phyloP scores from a whole-genome alignment of 2,888 invertebrate species.

The Calameuta pallipes region DNA sequence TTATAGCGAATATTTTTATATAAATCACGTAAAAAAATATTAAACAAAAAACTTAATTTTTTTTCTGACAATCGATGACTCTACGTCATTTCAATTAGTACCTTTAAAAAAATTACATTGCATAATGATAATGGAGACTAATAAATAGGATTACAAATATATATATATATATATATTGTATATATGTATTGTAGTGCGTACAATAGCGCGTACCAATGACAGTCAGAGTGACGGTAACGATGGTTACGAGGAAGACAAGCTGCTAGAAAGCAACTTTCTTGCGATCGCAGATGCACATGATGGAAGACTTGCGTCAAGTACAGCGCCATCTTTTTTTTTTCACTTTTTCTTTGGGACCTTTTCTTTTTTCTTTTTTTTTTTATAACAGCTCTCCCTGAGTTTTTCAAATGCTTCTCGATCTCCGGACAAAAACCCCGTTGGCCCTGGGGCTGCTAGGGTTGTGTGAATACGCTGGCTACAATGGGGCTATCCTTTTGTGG shows the following conservation, averaged over 20 bases:
- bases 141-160: not conserved
- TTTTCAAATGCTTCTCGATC: not conserved
- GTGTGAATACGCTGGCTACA: not conserved
- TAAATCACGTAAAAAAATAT: not conserved
- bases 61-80: not conserved
- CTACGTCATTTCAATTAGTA: too few relatives aligned
- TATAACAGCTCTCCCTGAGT: not conserved
- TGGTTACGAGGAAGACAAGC: not conserved
- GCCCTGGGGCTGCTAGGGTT: not conserved
- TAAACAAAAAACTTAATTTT: too few relatives aligned
- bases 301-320: not conserved
- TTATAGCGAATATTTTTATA: not conserved
- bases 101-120: not conserved
- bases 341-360: not conserved
- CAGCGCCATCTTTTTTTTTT: not conserved
- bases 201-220: not conserved
- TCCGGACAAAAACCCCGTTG: not conserved
- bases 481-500: not conserved
- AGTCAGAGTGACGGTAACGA: not conserved
- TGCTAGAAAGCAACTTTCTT: not conserved
- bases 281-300: not conserved
- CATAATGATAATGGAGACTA: not conserved
- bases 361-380: not conserved
- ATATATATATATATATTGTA: not conserved
- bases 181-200: too few relatives aligned